Percentiles rank a stretch among this genome's conserved stretches.
phyloP scores from a whole-genome alignment of 2,888 invertebrate species.

The Drosophila testacea region DNA sequence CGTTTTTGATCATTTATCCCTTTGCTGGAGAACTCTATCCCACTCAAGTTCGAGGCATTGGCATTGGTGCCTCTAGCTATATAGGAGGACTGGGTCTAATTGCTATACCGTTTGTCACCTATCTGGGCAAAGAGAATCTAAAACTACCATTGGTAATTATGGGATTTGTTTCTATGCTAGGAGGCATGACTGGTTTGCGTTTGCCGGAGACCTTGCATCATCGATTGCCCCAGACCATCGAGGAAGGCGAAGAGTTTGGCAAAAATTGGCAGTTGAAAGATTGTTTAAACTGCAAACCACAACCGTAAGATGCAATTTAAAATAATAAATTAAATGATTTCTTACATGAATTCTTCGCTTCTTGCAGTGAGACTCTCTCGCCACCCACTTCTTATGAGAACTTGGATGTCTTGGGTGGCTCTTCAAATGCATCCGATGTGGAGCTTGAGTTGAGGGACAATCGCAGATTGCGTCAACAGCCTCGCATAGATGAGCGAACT shows the following conservation, averaged over 20 bases:
- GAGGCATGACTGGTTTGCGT: constrained; percentile 92
- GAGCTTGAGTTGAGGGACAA: constrained; percentile 80
- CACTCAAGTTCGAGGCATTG: constrained; percentile 94
- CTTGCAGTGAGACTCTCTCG: constrained; percentile 65
- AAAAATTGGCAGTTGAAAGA: constrained; percentile 92
- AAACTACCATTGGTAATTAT: constrained; percentile 93
- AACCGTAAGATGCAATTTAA: constrained; percentile 86
- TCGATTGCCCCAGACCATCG: constrained; percentile 93
- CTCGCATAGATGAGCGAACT: constrained; percentile 84
- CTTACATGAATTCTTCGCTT: neutral
- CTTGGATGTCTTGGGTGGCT: constrained; percentile 87
- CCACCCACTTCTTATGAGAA: constrained; percentile 90
- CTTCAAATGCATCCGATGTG: constrained; percentile 81
- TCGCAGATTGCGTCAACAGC: constrained; percentile 60
- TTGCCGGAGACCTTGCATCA: constrained; percentile 94
- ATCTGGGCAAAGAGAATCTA: constrained; percentile 94
- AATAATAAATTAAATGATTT: neutral
- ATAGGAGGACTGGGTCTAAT: constrained; percentile 95
- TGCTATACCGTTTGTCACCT: constrained; percentile 95
- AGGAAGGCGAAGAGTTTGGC: constrained; percentile 95
- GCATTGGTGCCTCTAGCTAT: constrained; percentile 96
- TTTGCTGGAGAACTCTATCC: constrained; percentile 97
- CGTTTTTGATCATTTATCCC: constrained; percentile 96
- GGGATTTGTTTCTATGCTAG: constrained; percentile 92
- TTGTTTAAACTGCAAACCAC: constrained; percentile 90